These are phyloP conservation scores for Acanthosepion esculentum DNA, from an alignment of 2,888 invertebrate species.

Conservation along the genomic window DNA sequence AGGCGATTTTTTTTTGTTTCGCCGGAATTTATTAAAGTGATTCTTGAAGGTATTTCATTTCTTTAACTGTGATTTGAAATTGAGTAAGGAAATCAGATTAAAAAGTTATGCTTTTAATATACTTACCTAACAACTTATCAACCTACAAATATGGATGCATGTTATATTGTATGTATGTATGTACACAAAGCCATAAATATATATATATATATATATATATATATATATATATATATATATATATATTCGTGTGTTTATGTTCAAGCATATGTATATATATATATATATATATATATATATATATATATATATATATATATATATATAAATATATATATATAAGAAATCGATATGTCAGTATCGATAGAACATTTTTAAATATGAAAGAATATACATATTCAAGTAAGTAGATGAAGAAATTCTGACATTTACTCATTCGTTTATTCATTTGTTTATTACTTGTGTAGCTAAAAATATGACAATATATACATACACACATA, in stretches of 20 bases:
- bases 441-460: not conserved
- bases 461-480: no score
- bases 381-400: not conserved
- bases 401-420: not conserved
- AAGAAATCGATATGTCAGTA: not conserved
- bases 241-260: no score
- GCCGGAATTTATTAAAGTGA: not conserved
- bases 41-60: slow-evolving; percentile 21
- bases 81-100: not conserved
- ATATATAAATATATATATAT: not conserved
- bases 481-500: no score
- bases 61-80: not conserved
- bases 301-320: not conserved
- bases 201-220: not conserved
- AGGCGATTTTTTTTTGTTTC: not conserved
- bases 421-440: not conserved
- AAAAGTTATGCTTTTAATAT: slow-evolving; percentile 33
- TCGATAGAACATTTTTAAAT: not conserved
- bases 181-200: not conserved
- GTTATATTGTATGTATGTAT: not conserved
- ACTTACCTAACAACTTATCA: not conserved
- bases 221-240: not conserved
- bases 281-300: not conserved
- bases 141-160: not conserved
- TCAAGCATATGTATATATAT: slow-evolving; percentile 33